phyloP scores from a whole-genome alignment of 2,797 vertebrate genomes.

The Cossypha polioptera region DNA sequence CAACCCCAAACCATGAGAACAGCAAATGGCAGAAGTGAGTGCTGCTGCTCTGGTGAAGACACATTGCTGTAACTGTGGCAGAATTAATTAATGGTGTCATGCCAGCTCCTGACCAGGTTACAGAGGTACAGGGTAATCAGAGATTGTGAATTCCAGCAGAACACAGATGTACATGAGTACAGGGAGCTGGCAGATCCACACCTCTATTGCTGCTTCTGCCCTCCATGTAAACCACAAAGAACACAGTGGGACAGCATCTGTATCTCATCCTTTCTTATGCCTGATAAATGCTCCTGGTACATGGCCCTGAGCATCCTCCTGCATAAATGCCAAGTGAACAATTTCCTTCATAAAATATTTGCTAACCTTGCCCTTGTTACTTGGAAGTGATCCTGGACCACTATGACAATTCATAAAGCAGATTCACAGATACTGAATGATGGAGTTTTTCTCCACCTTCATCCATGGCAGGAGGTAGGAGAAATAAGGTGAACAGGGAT shows the following conservation, averaged over 20 bases:
- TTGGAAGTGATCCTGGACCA: background rate
- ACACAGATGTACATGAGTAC: background rate
- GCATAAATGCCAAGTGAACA: fast-evolving
- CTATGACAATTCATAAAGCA: background rate
- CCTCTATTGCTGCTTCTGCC: background rate
- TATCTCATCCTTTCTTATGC: background rate
- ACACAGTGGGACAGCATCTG: background rate
- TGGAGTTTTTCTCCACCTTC: background rate
- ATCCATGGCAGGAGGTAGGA: background rate
- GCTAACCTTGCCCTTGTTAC: background rate
- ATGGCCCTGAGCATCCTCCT: background rate
- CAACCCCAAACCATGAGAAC: background rate
- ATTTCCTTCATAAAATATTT: background rate
- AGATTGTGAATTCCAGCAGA: background rate
- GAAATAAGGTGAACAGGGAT: background rate
- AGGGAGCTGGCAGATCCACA: background rate
- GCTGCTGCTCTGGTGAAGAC: background rate
- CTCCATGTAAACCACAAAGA: background rate
- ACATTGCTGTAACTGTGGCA: background rate
- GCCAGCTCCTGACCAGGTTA: background rate
- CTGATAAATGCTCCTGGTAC: background rate
- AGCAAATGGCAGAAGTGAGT: background rate
- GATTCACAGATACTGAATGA: background rate
- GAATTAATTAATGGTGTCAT: background rate
- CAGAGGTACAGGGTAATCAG: background rate